Percentiles rank a stretch among this genome's conserved stretches.
These are phyloP conservation scores for Aphidoletes aphidimyza DNA, from an alignment of 2,888 invertebrate genomes.

Conservation along the genomic window DNA sequence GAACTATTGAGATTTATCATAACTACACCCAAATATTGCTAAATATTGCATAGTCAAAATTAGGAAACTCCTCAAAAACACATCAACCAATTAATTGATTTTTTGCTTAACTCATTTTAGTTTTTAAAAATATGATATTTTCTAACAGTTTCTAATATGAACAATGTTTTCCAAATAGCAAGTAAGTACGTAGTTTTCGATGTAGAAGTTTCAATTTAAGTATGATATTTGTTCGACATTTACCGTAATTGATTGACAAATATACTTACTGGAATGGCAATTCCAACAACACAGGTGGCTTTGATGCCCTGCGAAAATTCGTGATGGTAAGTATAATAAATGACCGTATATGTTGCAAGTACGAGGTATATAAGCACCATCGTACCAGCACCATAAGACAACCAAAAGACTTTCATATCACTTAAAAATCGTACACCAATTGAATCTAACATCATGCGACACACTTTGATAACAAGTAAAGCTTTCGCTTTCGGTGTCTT, in stretches of 20 bases:
- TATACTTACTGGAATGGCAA: slow-evolving; percentile 19
- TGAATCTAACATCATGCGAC: not conserved
- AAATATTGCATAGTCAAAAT: too few relatives aligned
- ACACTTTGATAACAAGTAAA: not conserved
- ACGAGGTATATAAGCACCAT: not conserved
- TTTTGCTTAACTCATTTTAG: too few relatives aligned
- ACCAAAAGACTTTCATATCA: not conserved
- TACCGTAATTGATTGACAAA: not conserved
- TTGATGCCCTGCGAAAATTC: not conserved
- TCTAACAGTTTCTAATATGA: too few relatives aligned
- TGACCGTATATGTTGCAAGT: not conserved
- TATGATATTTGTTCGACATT: not conserved
- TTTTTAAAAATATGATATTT: too few relatives aligned
- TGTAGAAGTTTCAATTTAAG: too few relatives aligned
- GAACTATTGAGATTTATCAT: too few relatives aligned
- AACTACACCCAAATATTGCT: too few relatives aligned
- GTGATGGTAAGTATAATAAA: not conserved
- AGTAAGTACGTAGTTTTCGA: too few relatives aligned
- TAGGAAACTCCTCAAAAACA: too few relatives aligned
- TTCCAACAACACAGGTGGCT: not conserved
- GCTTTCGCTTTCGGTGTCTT: slow-evolving; percentile 35
- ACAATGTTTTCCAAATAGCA: too few relatives aligned
- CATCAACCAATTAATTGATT: too few relatives aligned
- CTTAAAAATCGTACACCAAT: slow-evolving; percentile 44
- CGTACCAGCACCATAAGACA: not conserved